phyloP scores from a whole-genome alignment of 2,797 vertebrate species.

The Simalia tracyae region DNA sequence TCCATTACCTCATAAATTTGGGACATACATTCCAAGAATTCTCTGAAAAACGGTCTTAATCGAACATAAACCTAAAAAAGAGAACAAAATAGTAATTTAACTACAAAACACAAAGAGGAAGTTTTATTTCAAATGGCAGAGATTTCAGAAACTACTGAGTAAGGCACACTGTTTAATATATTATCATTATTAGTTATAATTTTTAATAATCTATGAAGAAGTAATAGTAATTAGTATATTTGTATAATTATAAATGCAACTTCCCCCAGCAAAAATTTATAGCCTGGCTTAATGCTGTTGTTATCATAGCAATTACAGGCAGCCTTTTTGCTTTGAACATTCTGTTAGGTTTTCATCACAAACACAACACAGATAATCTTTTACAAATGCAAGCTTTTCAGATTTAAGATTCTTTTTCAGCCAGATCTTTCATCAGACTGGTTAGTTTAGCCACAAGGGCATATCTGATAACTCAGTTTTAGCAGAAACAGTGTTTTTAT shows the following conservation, averaged over 20 bases:
- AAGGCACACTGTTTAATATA: not conserved
- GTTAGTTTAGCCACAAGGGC: constrained; percentile 39
- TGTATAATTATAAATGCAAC: not conserved
- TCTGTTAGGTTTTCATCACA: constrained; percentile 11
- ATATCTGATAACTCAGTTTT: not conserved
- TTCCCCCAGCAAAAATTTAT: not conserved
- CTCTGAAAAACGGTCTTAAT: constrained; percentile 96
- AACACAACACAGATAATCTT: not conserved
- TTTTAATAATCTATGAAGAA: not conserved
- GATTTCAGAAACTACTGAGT: not conserved
- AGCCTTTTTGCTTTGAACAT: constrained; percentile 42
- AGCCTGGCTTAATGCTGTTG: not conserved
- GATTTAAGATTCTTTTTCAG: not conserved
- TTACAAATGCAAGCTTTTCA: not conserved
- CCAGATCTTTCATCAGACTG: constrained; percentile 40
- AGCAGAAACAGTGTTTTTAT: not conserved
- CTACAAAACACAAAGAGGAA: not conserved
- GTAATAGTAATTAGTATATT: not conserved
- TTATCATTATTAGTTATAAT: not conserved
- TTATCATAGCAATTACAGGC: not conserved
- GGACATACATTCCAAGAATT: constrained; percentile 98
- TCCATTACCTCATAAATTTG: constrained; percentile 95
- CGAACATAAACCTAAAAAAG: constrained; percentile 90
- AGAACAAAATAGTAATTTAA: constrained; percentile 45
- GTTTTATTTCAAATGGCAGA: not conserved